Evolutionary conservation across 1,140 invertebrate genomes (phyloP).

Genomic region (Drosophila sturtevanti): DNA sequence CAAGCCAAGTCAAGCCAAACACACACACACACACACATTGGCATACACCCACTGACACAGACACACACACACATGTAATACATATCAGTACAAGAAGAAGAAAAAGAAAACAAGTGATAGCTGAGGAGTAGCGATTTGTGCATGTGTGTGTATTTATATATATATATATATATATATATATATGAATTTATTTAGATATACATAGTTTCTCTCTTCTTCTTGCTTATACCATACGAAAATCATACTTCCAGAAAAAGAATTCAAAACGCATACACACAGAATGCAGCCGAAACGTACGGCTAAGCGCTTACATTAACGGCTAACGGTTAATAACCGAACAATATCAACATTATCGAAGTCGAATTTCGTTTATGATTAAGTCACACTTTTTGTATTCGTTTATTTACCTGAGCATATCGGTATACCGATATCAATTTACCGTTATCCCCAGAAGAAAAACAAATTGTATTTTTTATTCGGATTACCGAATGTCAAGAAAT

Average conservation of each 20-base stretch:
- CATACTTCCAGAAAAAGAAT: not conserved
- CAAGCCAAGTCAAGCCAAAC: constrained; percentile 39
- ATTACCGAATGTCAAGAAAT: not conserved
- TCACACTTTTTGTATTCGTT: not conserved
- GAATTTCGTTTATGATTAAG: constrained; percentile 8
- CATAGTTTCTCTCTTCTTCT: constrained; percentile 6
- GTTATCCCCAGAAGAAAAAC: constrained; percentile 6
- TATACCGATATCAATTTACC: constrained; percentile 1
- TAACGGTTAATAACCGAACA: not conserved
- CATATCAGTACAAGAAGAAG: constrained; percentile 40
- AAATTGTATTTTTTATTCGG: constrained; percentile 10
- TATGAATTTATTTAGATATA: not conserved
- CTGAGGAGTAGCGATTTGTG: not conserved
- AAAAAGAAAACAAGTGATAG: not conserved
- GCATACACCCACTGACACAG: constrained; percentile 4
- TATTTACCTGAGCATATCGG: not conserved
- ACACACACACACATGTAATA: constrained; percentile 44
- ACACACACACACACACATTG: constrained; percentile 10
- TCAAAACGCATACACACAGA: not conserved
- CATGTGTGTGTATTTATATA: not conserved
- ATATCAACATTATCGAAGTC: constrained; percentile 14
- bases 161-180: not conserved
- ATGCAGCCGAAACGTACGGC: not conserved
- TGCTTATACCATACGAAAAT: not conserved
- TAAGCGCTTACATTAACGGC: not conserved